Conservation (phyloP, 2,888 invertebrate genomes). For the Leptogaster cylindrica region DNA sequence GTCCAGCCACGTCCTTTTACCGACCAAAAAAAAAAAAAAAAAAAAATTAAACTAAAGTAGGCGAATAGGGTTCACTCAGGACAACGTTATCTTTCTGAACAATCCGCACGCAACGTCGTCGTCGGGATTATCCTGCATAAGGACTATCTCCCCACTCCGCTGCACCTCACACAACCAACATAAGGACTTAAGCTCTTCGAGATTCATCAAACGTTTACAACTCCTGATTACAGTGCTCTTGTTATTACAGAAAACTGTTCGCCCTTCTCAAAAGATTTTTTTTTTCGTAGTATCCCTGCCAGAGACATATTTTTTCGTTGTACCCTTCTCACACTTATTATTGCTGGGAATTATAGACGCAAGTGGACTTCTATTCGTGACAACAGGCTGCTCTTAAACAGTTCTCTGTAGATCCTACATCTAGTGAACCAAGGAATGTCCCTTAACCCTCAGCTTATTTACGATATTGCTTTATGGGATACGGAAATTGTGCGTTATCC, state of each 20-base stretch:
- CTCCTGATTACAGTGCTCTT: slow-evolving; percentile 35
- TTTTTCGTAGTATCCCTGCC: too few relatives aligned
- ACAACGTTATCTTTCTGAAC: slow-evolving; percentile 10
- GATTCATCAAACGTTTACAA: slow-evolving; percentile 41
- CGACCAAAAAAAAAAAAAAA: too few relatives aligned
- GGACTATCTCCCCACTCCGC: slow-evolving; percentile 19
- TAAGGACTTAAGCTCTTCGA: slow-evolving; percentile 21
- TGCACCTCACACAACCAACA: too few relatives aligned
- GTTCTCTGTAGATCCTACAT: background rate
- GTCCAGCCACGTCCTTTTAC: background rate
- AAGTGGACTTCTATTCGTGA: background rate
- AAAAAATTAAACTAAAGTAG: too few relatives aligned
- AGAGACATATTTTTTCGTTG: slow-evolving; percentile 29
- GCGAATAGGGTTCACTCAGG: slow-evolving; percentile 18
- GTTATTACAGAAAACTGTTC: slow-evolving; percentile 18
- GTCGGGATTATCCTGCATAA: slow-evolving; percentile 24
- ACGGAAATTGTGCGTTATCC: slow-evolving; percentile 40
- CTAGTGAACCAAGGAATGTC: slow-evolving; percentile 12
- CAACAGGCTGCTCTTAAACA: slow-evolving; percentile 29
- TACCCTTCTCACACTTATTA: slow-evolving; percentile 36
- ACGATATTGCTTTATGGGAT: slow-evolving; percentile 39
- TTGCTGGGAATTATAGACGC: background rate
- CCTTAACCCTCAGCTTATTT: slow-evolving; percentile 38
- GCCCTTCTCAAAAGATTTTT: background rate
- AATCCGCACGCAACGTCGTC: slow-evolving; percentile 35